Evolutionary conservation across 1,140 invertebrate genomes (phyloP).

Genomic region (Apis florea): DNA sequence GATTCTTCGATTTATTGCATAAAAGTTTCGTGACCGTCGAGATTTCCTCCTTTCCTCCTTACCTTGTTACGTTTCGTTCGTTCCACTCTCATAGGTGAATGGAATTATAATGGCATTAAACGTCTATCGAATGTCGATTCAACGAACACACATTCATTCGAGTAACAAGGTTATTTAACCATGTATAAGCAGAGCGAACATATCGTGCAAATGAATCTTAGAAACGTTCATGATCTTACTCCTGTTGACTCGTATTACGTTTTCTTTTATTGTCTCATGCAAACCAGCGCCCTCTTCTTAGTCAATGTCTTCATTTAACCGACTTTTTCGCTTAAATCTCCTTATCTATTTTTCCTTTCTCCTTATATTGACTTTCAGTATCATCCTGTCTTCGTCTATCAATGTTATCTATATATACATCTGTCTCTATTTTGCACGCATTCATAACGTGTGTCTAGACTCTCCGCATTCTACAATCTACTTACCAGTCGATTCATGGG

Average conservation of each 20-base stretch:
- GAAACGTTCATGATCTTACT: neutral
- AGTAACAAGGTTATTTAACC: neutral
- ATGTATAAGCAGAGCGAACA: neutral
- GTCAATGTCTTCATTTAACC: conserved; percentile 1
- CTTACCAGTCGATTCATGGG: conserved; percentile 8
- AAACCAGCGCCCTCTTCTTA: neutral
- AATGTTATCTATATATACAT: neutral
- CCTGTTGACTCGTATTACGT: conserved; percentile 3
- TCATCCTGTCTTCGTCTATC: neutral
- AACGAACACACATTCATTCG: neutral
- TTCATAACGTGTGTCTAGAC: neutral
- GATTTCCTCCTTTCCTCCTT: neutral
- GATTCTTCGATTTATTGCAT: conserved; percentile 10
- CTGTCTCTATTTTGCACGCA: neutral
- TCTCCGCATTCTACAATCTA: conserved; percentile 1
- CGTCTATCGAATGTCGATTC: neutral
- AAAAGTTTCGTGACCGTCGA: conserved; percentile 10
- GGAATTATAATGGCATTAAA: conserved; percentile 5
- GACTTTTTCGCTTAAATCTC: neutral
- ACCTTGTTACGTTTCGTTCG: neutral
- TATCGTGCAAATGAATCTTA: neutral
- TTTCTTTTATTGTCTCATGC: conserved; percentile 1
- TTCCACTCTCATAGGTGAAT: neutral
- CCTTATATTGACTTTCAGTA: too few relatives aligned
- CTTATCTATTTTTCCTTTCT: neutral